Evolutionary conservation across 2,797 vertebrate genomes (phyloP).

Genomic region (Rhinatrema bivittatum): DNA sequence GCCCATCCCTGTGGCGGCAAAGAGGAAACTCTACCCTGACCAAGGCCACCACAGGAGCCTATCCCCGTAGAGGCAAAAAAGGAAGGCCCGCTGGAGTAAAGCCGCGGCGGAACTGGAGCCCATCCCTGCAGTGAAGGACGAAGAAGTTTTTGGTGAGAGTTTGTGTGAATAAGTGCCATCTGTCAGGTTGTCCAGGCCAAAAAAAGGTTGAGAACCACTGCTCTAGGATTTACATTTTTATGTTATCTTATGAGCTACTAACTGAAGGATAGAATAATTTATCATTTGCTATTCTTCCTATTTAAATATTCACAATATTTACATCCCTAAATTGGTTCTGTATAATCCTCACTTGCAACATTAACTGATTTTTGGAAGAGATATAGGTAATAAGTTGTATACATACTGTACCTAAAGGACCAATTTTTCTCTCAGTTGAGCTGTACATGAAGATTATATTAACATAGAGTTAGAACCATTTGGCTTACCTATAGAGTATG

Average conservation of each 20-base stretch:
- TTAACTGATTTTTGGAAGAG: slow-evolving; percentile 46
- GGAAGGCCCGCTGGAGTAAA: too few species aligned
- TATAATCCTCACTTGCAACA: slow-evolving; percentile 40
- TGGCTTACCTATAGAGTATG: slow-evolving; percentile 47
- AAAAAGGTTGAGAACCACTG: too few species aligned
- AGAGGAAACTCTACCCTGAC: too few species aligned
- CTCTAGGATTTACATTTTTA: too few species aligned
- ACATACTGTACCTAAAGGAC: slow-evolving; percentile 27
- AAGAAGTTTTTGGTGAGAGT: too few species aligned
- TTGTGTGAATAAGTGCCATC: too few species aligned
- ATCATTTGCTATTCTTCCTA: slow-evolving; percentile 43
- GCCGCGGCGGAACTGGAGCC: too few species aligned
- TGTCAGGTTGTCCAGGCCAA: too few species aligned
- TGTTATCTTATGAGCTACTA: slow-evolving; percentile 41
- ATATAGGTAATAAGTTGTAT: slow-evolving; percentile 42
- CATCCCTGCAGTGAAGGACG: too few species aligned
- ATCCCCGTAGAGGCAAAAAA: too few species aligned
- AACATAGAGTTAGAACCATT: slow-evolving; percentile 47
- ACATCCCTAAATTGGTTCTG: slow-evolving; percentile 49
- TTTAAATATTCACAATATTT: slow-evolving; percentile 47
- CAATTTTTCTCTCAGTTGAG: slow-evolving; percentile 27
- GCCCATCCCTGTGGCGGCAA: too few species aligned
- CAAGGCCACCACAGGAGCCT: too few species aligned
- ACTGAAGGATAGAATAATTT: slow-evolving; percentile 40
- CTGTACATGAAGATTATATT: slow-evolving; percentile 47